Evolutionary conservation across 2,797 vertebrate species (phyloP).

Genomic region (Bradypus variegatus): DNA sequence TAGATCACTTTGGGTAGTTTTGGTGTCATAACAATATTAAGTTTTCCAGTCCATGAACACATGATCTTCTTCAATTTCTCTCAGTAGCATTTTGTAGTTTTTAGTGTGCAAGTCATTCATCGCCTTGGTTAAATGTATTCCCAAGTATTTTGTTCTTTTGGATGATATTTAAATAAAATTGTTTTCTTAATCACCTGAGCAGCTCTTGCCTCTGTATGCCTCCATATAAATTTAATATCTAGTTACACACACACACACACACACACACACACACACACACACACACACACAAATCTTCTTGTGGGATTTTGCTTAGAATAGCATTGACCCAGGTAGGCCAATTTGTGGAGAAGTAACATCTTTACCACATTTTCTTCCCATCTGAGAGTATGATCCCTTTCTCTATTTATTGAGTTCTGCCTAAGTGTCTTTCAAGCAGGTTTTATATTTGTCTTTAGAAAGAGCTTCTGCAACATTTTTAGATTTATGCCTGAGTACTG

Average conservation of each 20-base stretch:
- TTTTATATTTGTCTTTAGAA: background rate
- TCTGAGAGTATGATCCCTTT: background rate
- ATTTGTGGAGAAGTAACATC: background rate
- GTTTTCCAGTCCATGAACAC: too few relatives aligned
- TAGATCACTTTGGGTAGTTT: too few relatives aligned
- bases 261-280: too few relatives aligned
- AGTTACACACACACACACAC: too few relatives aligned
- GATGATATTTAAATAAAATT: too few relatives aligned
- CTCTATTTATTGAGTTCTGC: background rate
- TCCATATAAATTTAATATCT: background rate
- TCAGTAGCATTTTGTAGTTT: too few relatives aligned
- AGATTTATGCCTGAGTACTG: background rate
- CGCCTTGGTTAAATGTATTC: too few relatives aligned
- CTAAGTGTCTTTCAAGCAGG: background rate
- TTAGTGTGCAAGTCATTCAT: slow-evolving; percentile 74
- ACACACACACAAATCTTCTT: too few relatives aligned
- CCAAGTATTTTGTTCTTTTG: too few relatives aligned
- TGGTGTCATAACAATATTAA: too few relatives aligned
- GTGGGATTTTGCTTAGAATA: background rate
- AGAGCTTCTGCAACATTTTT: background rate
- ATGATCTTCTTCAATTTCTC: too few relatives aligned
- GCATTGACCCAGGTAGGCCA: background rate
- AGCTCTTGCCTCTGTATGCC: rapidly evolving
- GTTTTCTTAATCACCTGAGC: too few relatives aligned
- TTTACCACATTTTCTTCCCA: rapidly evolving